Evolutionary conservation across 2,113 vertebrate genomes (phyloP).

Genomic region (Crypturellus undulatus): DNA sequence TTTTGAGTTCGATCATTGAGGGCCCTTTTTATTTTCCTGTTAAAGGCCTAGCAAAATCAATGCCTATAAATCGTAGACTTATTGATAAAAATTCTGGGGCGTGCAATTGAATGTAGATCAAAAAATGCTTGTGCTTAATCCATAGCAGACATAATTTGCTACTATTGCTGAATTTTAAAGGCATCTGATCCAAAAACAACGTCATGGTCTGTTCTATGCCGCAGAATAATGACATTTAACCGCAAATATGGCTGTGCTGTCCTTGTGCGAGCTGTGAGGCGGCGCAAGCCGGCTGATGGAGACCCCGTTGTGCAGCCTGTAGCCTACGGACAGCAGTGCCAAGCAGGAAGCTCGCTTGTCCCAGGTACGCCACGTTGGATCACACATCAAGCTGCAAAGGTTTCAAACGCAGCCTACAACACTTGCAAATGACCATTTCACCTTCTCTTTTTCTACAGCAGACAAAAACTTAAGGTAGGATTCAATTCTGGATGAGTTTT

Average conservation of each 20-base stretch:
- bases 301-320: slow-evolving; percentile 52
- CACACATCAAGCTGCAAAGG: background rate
- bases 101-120: slow-evolving; percentile 70
- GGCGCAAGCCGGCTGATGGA: slow-evolving; percentile 60
- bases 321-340: slow-evolving; percentile 24
- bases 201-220: slow-evolving; percentile 71
- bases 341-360: slow-evolving; percentile 35
- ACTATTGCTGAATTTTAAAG: slow-evolving; percentile 79
- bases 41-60: slow-evolving; percentile 74
- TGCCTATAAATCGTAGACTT: slow-evolving; percentile 76
- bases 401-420: background rate
- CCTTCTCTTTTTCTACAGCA: slow-evolving; percentile 42
- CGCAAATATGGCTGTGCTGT: slow-evolving; percentile 71
- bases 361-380: background rate
- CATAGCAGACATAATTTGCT: slow-evolving; percentile 75
- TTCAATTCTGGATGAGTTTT: slow-evolving; percentile 63
- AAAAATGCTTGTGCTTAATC: slow-evolving; percentile 78
- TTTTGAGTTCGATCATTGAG: slow-evolving; percentile 70
- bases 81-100: slow-evolving; percentile 80
- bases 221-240: slow-evolving; percentile 79
- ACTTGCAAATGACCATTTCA: slow-evolving; percentile 51
- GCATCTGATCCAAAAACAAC: slow-evolving; percentile 74
- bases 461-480: slow-evolving; percentile 38
- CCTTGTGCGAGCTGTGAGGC: slow-evolving; percentile 74
- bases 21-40: slow-evolving; percentile 65